These are phyloP conservation scores for Rhagologus leucostigma DNA, from an alignment of 2,113 vertebrate genomes.

Conservation along the genomic window DNA sequence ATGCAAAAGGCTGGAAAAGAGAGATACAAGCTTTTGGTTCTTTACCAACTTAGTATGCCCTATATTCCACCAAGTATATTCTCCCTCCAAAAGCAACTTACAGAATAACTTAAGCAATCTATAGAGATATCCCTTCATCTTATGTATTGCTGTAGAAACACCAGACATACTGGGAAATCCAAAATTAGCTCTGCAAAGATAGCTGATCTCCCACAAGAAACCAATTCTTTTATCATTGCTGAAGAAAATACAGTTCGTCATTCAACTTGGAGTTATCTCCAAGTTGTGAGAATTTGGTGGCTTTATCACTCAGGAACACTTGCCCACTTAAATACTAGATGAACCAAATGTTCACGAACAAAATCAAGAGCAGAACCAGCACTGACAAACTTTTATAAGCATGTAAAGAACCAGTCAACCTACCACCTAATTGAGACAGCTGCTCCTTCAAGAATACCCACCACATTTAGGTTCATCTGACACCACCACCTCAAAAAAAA, in stretches of 20 bases:
- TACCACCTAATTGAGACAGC: not conserved
- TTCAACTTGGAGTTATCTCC: not conserved
- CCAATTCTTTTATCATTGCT: not conserved
- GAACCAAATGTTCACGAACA: not conserved
- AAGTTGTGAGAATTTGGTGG: not conserved
- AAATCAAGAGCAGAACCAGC: not conserved
- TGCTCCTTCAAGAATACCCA: not conserved
- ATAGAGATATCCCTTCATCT: not conserved
- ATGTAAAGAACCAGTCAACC: not conserved
- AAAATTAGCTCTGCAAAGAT: not conserved
- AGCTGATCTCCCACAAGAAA: not conserved
- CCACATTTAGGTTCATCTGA: not conserved
- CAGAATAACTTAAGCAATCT: not conserved
- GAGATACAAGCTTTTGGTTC: not conserved
- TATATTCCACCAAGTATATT: not conserved
- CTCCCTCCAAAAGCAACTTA: not conserved
- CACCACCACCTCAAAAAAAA: not conserved
- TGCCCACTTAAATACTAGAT: not conserved
- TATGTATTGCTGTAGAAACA: not conserved
- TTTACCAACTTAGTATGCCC: not conserved
- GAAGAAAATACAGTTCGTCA: not conserved
- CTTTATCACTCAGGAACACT: not conserved
- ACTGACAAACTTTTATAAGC: not conserved
- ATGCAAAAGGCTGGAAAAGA: conserved; percentile 15
- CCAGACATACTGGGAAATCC: not conserved